Evolutionary conservation across 2,113 vertebrate species (phyloP).

Genomic region (Aleadryas rufinucha): DNA sequence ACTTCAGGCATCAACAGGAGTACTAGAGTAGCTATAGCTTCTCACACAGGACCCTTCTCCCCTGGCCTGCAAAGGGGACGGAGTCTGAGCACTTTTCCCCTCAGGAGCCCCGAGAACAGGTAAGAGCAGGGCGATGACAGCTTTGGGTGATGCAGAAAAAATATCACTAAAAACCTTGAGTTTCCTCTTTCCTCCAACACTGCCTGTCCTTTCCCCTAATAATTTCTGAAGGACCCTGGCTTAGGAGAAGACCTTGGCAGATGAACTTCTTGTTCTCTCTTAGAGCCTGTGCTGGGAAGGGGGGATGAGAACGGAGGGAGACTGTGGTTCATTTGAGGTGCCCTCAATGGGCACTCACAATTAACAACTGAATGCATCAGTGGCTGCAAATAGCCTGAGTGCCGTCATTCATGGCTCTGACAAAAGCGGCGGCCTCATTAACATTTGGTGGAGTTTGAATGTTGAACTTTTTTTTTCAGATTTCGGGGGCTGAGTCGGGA

Average conservation of each 20-base stretch:
- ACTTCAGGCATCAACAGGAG: no score
- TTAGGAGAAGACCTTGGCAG: constrained; percentile 4
- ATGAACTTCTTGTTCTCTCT: constrained; percentile 21
- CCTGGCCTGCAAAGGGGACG: neutral
- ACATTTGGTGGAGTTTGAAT: neutral
- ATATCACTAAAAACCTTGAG: neutral
- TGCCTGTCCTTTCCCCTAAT: neutral
- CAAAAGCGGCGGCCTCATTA: constrained; percentile 40
- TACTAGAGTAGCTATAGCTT: neutral
- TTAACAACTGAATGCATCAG: constrained; percentile 52
- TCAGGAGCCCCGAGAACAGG: neutral
- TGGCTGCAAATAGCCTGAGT: constrained; percentile 56
- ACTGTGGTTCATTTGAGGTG: constrained; percentile 43
- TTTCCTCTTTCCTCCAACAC: neutral
- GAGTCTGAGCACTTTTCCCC: neutral
- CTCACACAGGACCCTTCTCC: neutral
- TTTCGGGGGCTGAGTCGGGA: constrained; percentile 1
- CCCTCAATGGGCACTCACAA: constrained; percentile 43
- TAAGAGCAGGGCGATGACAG: accelerated
- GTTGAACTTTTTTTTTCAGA: neutral
- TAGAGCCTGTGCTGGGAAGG: neutral
- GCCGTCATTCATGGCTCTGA: constrained; percentile 47
- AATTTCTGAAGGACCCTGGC: neutral
- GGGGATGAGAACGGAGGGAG: constrained; percentile 31
- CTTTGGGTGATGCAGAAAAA: neutral